A percentile compares a stretch with the other conserved stretches of the same genome.
These are phyloP conservation scores for Halichoeres trimaculatus DNA, from an alignment of 2,113 vertebrate species.

Conservation along the genomic window DNA sequence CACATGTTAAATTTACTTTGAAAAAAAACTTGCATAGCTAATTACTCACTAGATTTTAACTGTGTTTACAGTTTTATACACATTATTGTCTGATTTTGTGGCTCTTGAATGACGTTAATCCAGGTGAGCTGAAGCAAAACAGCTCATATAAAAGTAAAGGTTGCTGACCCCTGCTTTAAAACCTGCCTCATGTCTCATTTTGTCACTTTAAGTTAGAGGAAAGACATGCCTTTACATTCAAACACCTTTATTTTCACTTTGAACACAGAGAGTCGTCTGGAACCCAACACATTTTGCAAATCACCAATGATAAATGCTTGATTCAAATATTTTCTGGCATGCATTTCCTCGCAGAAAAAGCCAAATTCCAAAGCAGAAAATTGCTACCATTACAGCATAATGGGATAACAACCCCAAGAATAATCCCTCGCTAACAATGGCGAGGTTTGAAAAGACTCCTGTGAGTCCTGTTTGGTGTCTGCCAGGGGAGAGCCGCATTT, in stretches of 20 bases:
- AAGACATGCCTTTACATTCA: background rate
- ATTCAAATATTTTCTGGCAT: conserved; percentile 65
- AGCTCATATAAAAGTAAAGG: no score
- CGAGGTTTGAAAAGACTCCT: conserved; percentile 72
- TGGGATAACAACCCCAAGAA: conserved; percentile 83
- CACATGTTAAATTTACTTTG: no score
- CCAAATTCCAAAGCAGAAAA: conserved; percentile 79
- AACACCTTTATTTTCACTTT: background rate
- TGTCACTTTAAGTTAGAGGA: background rate
- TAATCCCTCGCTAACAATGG: conserved; percentile 82
- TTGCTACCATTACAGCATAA: conserved; percentile 81
- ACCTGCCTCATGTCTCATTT: background rate
- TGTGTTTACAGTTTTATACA: no score
- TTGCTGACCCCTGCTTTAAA: no score
- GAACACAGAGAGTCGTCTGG: background rate
- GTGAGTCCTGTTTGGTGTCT: conserved; percentile 68
- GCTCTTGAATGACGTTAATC: no score
- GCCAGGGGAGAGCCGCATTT: conserved; percentile 60
- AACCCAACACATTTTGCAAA: conserved; percentile 28
- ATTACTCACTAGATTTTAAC: no score
- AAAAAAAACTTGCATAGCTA: no score
- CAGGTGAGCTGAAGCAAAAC: no score
- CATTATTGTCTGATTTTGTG: no score
- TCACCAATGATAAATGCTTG: conserved; percentile 53
- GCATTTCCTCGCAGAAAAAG: conserved; percentile 49